Evolutionary conservation across 2,888 invertebrate genomes (phyloP), one percentile per base, ranked within the genome.

Genomic region (Macrophya annulata): DNA sequence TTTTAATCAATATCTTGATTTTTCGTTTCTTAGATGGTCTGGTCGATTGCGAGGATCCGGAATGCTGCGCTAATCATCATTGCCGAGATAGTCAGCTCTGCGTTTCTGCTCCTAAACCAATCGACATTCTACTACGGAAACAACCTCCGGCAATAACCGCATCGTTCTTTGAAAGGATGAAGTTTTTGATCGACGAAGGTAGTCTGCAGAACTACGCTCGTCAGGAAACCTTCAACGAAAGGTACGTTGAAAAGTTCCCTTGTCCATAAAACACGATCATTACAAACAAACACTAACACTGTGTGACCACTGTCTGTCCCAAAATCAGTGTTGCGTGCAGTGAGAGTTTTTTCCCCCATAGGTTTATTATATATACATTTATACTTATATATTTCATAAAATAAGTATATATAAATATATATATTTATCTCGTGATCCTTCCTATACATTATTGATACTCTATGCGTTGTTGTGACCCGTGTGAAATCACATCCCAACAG

Each of bases 131-230:
- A 21, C 95, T 99, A 76, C 95, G 99, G 85, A 99, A 99, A 94
- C 99, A 99, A 92, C 98, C 99, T 0, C 99, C 99, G 3, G 98
- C 98, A 40, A 98, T 99, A 90, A 99, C 99, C 0, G 99, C 99
- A 0, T 99, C 99, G 0, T 99, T 99, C 95, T 99, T 98, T 93
- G 99, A 99, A 93, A 96, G 99, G 91, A 99, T 99, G 98, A 98
- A 98, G 93, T 99, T 99, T 95, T 95, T 99, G 88, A 99, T 99
- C 89, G 99, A 99, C 94, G 99, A 99, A 93, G 98, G 99, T 93
- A 99, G 99, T 93, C 96, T 99, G 84, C 99, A 99, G 94, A 99
- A 98, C 94, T 99, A 99, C 94, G 99, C 99, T 12, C 97, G 98
- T 89, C 96, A 97, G 93, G 98, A 98, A 93, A 98, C 98, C 51